Conservation (phyloP, 1,140 invertebrate genomes). For the Lepidurus apus region DNA sequence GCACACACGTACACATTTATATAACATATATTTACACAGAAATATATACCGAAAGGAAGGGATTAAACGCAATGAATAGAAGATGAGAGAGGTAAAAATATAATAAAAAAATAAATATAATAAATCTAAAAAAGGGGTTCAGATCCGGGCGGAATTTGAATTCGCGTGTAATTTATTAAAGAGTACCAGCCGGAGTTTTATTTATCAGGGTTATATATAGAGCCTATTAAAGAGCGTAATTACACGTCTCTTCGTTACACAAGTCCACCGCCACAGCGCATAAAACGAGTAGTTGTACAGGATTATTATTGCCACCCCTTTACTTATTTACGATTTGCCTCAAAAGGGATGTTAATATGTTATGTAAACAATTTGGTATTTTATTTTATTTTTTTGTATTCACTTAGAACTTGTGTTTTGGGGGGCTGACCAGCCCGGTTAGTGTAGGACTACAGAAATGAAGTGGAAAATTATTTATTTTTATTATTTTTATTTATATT, state of each 20-base stretch:
- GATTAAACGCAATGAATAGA: background rate
- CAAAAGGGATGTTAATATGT: background rate
- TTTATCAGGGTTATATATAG: constrained; percentile 16
- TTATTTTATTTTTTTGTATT: background rate
- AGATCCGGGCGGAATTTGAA: background rate
- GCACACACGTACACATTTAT: background rate
- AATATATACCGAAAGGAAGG: background rate
- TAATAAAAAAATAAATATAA: too few relatives aligned
- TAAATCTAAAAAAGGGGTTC: background rate
- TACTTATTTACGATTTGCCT: background rate
- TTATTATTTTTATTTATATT: too few relatives aligned
- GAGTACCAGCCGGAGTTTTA: background rate
- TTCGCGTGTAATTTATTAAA: constrained; percentile 1
- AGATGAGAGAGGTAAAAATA: background rate
- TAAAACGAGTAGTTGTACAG: background rate
- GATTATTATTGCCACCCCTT: background rate
- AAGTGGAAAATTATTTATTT: too few relatives aligned
- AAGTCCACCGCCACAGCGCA: background rate
- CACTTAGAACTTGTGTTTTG: too few relatives aligned
- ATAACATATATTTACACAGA: background rate
- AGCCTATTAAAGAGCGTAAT: constrained; percentile 4
- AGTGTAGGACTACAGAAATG: too few relatives aligned
- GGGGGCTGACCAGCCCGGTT: too few relatives aligned
- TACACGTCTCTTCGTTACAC: constrained; percentile 21
- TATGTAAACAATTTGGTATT: background rate